These are phyloP conservation scores for Phymanthus crucifer DNA, from an alignment of 92 coral and sea anemone species.

Conservation along the genomic window DNA sequence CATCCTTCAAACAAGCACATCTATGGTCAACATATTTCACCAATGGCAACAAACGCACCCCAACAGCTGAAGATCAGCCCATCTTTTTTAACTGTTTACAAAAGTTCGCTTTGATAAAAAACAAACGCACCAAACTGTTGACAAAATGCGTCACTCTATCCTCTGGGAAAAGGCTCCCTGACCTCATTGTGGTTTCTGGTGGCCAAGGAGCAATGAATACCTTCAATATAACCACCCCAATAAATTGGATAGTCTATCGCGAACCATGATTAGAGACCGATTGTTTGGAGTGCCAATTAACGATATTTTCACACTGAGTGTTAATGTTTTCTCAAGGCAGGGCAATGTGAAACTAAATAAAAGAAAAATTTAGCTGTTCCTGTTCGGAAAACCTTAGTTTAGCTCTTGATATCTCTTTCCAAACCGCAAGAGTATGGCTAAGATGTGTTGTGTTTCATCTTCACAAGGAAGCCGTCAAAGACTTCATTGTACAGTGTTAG, in stretches of 20 bases:
- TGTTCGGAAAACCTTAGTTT: slow-evolving; percentile 32
- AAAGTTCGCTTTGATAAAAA: slow-evolving; percentile 2
- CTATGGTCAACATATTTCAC: too few relatives aligned
- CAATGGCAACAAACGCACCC: neutral
- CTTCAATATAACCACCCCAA: neutral
- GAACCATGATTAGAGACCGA: neutral
- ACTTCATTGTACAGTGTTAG: neutral
- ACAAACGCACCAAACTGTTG: slow-evolving; percentile 19
- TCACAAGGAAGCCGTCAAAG: neutral
- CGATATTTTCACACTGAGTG: neutral
- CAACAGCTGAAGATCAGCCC: neutral
- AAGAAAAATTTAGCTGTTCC: slow-evolving; percentile 20
- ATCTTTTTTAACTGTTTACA: neutral
- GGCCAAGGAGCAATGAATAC: neutral
- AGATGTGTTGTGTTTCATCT: neutral
- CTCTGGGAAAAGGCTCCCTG: slow-evolving; percentile 26
- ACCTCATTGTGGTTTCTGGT: slow-evolving; percentile 21
- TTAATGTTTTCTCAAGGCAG: neutral
- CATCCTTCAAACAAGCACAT: too few relatives aligned
- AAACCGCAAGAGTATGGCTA: slow-evolving; percentile 8
- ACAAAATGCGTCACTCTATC: slow-evolving; percentile 10
- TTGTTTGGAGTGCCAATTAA: slow-evolving; percentile 1
- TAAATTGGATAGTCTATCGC: slow-evolving; percentile 6
- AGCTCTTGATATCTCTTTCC: slow-evolving; percentile 18
- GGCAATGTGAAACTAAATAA: slow-evolving; percentile 9